Evolutionary conservation across 1,140 invertebrate genomes (phyloP).

Genomic region (Bombus breviceps): DNA sequence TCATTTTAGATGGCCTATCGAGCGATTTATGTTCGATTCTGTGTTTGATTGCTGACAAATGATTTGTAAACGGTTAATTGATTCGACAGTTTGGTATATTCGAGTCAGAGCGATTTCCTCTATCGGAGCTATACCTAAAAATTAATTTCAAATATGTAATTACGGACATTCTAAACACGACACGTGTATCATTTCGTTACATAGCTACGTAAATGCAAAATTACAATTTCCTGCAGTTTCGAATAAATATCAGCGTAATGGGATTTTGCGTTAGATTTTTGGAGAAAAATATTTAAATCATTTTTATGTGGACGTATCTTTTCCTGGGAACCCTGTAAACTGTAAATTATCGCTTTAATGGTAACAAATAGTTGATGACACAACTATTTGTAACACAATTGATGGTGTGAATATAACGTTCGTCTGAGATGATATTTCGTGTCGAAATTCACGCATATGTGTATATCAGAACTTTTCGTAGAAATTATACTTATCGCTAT

Average conservation of each 20-base stretch:
- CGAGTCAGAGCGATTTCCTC: background rate
- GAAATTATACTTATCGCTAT: background rate
- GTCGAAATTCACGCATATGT: background rate
- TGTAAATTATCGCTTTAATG: too few relatives aligned
- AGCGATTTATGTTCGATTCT: background rate
- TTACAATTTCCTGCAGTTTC: background rate
- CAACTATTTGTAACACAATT: too few relatives aligned
- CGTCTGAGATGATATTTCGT: background rate
- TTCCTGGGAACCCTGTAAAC: too few relatives aligned
- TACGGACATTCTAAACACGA: background rate
- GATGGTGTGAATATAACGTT: conserved; percentile 6
- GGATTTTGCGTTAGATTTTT: too few relatives aligned
- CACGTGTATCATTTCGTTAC: background rate
- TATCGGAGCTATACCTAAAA: background rate
- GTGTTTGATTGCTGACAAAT: background rate
- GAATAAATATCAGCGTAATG: too few relatives aligned
- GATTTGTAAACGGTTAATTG: background rate
- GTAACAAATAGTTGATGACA: background rate
- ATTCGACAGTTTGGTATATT: background rate
- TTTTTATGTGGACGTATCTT: too few relatives aligned
- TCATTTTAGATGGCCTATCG: background rate
- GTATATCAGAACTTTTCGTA: background rate
- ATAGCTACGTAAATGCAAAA: background rate
- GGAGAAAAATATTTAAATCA: too few relatives aligned
- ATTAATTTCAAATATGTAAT: background rate